Percentiles rank a stretch among this genome's conserved stretches.
Conservation (phyloP, 2,113 vertebrate genomes). For the Takifugu bimaculatus region DNA sequence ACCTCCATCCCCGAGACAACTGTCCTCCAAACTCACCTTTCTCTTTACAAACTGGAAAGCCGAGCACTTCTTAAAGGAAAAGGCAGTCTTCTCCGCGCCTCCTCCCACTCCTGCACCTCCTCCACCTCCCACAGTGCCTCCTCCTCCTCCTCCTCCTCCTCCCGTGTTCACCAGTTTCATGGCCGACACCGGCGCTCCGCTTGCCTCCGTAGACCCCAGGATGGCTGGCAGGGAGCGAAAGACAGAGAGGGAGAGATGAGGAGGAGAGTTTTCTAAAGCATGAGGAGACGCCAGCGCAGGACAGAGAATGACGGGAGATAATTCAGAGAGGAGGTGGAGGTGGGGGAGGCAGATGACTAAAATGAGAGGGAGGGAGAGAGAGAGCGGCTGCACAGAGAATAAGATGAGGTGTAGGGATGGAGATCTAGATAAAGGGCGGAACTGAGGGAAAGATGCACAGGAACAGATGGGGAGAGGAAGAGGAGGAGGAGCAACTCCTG, state of each 20-base stretch:
- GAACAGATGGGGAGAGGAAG: constrained; percentile 7
- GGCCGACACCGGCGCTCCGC: constrained; percentile 68
- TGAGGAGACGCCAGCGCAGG: constrained; percentile 7
- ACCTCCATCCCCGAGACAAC: constrained; percentile 23
- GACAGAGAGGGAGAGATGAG: constrained; percentile 1
- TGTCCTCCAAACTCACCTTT: constrained; percentile 81
- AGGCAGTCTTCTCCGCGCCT: constrained; percentile 90
- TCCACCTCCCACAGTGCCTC: constrained; percentile 66
- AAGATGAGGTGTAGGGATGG: constrained; percentile 7
- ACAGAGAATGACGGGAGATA: constrained; percentile 10
- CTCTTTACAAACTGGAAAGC: constrained; percentile 98
- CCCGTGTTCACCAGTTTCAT: constrained; percentile 90
- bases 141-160: constrained; percentile 68
- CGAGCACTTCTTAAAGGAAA: constrained; percentile 97
- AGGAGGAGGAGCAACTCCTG: constrained; percentile 33
- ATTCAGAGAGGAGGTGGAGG: constrained; percentile 33
- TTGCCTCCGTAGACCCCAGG: constrained; percentile 76
- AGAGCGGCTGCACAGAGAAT: no score
- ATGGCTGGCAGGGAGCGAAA: constrained; percentile 41
- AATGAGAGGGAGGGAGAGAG: constrained; percentile 25
- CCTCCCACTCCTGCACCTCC: constrained; percentile 36
- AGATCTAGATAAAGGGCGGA: not conserved
- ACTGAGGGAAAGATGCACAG: constrained; percentile 1
- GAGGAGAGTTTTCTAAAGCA: constrained; percentile 24
- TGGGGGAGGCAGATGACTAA: constrained; percentile 41